Conservation (phyloP, 2,797 vertebrate species). For the Potorous gilbertii region DNA sequence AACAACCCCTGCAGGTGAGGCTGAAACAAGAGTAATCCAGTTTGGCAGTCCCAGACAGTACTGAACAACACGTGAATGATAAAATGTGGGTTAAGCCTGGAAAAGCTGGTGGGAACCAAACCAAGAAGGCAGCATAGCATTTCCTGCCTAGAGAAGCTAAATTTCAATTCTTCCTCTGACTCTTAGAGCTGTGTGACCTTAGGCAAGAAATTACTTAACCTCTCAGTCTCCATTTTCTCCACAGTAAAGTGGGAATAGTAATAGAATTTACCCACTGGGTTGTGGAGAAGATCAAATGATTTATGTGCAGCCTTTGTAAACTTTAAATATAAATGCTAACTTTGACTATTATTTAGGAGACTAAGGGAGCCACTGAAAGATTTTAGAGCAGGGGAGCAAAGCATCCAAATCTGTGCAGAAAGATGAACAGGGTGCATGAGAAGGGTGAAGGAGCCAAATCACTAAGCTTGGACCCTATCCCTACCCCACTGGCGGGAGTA, state of each 20-base stretch:
- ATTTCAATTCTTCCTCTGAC: not conserved
- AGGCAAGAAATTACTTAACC: not conserved
- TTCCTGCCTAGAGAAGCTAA: not conserved
- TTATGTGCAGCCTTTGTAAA: not conserved
- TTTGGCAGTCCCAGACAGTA: not conserved
- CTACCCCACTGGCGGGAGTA: not conserved
- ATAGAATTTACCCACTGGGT: not conserved
- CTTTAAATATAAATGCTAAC: not conserved
- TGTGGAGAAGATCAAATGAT: not conserved
- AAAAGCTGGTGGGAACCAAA: not conserved
- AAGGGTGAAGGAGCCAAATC: not conserved
- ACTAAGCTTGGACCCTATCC: not conserved
- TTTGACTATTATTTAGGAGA: not conserved
- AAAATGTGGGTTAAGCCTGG: not conserved
- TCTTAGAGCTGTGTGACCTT: not conserved
- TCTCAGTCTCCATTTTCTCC: not conserved
- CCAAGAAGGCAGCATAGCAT: not conserved
- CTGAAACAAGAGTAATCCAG: not conserved
- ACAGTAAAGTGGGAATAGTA: not conserved
- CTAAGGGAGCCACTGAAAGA: not conserved
- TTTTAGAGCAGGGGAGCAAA: not conserved
- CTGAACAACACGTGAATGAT: not conserved
- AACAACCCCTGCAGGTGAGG: not conserved
- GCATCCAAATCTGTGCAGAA: not conserved
- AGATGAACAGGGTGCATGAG: not conserved